phyloP scores from a whole-genome alignment of 2,113 vertebrate species.

The Hypocryptadius cinnamomeus region DNA sequence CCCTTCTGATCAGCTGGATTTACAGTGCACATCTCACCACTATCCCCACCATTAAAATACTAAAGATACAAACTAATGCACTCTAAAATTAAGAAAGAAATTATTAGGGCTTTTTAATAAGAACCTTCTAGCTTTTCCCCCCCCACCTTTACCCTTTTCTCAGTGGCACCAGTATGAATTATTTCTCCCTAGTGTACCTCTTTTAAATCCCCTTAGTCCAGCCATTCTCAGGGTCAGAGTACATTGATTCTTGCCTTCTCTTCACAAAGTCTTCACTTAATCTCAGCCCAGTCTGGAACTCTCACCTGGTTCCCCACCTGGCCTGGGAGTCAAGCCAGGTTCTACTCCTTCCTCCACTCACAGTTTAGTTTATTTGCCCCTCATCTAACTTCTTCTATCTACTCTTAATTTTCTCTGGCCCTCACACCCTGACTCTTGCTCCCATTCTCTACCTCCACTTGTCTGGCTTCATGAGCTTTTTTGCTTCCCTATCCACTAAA shows the following conservation, averaged over 20 bases:
- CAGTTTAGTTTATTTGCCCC: neutral
- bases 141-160: neutral
- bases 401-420: neutral
- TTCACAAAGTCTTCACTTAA: neutral
- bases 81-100: neutral
- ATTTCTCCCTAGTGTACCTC: neutral
- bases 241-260: neutral
- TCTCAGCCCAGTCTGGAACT: neutral
- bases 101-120: neutral
- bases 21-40: neutral
- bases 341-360: neutral
- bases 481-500: neutral
- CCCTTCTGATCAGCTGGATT: neutral
- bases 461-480: neutral
- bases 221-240: neutral
- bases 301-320: neutral
- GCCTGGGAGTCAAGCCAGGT: neutral
- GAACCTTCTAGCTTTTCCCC: neutral
- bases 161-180: neutral
- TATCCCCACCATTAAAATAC: neutral
- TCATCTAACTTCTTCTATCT: neutral
- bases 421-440: neutral
- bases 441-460: neutral
- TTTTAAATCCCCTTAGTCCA: neutral
- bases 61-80: neutral